Conservation (phyloP, 37 sponge, comb jelly and placozoan genomes). For the Cliona cf. orientalis region DNA sequence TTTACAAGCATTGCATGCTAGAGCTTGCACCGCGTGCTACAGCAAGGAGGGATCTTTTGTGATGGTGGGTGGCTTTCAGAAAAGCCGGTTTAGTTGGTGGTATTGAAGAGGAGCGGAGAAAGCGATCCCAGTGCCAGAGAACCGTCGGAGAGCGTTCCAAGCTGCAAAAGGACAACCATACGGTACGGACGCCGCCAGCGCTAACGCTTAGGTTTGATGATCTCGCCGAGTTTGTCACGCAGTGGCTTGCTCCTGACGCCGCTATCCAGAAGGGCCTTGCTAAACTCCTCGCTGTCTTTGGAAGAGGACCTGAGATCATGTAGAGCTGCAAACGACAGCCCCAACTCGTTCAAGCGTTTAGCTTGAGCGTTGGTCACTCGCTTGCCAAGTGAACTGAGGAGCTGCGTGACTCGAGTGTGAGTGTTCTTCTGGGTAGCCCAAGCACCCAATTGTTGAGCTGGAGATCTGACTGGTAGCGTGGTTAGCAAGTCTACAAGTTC, state of each 20-base stretch:
- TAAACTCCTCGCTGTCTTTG: conserved; percentile 4
- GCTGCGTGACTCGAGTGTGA: background rate
- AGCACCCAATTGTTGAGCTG: background rate
- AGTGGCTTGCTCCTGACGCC: conserved; percentile 36
- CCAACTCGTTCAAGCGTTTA: background rate
- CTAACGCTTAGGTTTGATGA: background rate
- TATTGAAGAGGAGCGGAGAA: background rate
- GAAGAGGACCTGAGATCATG: background rate
- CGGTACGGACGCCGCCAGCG: no score
- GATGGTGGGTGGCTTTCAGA: background rate
- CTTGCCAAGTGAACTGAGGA: conserved; percentile 1
- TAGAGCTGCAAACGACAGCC: background rate
- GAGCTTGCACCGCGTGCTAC: no score
- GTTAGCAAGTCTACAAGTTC: conserved; percentile 1
- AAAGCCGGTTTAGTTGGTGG: background rate
- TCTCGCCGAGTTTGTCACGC: background rate
- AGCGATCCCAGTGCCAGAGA: background rate
- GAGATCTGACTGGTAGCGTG: conserved; percentile 1
- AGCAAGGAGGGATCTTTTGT: background rate
- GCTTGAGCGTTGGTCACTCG: conserved; percentile 9
- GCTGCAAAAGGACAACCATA: no score
- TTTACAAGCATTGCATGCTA: no score
- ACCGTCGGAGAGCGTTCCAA: background rate
- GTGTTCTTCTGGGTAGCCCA: conserved; percentile 9
- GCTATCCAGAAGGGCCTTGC: background rate